phyloP scores from a whole-genome alignment of 2,113 vertebrate genomes.

The Amphilophus citrinellus region DNA sequence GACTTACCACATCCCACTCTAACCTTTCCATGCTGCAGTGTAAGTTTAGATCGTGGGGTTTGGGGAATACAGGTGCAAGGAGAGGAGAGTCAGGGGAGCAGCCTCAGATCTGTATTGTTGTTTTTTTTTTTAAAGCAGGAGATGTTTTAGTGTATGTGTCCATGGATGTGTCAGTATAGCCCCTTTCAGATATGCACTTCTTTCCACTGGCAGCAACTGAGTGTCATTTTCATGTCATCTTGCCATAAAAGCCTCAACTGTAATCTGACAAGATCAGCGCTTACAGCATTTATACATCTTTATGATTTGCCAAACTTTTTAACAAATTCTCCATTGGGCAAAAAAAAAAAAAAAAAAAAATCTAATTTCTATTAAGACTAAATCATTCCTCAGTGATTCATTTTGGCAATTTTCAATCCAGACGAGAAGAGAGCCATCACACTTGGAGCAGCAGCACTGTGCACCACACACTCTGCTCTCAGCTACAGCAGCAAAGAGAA shows the following conservation, averaged over 20 bases:
- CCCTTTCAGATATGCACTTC: slow-evolving; percentile 5
- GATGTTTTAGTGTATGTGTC: slow-evolving; percentile 53
- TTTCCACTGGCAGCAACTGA: neutral
- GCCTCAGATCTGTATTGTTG: slow-evolving; percentile 77
- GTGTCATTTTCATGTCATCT: neutral
- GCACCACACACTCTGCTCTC: neutral
- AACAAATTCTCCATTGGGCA: neutral
- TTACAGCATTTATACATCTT: neutral
- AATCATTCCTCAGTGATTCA: neutral
- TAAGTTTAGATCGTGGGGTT: slow-evolving; percentile 33
- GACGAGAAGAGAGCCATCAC: neutral
- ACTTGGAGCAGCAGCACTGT: neutral
- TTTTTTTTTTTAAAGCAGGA: slow-evolving; percentile 48
- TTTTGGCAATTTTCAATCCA: neutral
- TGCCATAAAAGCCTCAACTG: neutral
- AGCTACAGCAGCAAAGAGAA: neutral
- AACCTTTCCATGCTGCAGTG: slow-evolving; percentile 45
- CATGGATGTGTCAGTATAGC: slow-evolving; percentile 25
- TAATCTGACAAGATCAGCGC: neutral
- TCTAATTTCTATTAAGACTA: neutral
- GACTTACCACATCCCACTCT: slow-evolving; percentile 20
- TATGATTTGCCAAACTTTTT: neutral
- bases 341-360: neutral
- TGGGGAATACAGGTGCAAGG: slow-evolving; percentile 42
- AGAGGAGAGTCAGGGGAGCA: slow-evolving; percentile 82